Base-by-base conservation (phyloP, 1,140 invertebrate genomes). In the Periplaneta americana region DNA sequence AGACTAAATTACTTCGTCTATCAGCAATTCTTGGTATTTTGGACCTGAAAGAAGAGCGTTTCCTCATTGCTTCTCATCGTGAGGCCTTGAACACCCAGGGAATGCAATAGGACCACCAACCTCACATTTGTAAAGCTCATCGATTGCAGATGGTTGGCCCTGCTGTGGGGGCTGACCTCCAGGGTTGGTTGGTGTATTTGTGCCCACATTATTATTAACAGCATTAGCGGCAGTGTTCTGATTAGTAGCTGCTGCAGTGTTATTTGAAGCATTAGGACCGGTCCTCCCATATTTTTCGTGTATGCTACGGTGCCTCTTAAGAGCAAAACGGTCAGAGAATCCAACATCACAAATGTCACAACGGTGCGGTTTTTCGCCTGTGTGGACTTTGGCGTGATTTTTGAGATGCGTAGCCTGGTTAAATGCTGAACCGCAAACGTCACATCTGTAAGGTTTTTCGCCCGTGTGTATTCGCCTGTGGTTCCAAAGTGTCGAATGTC, bases 391-490 rank as follows among this genome's bases (percentile, higher is more conserved):
- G 31, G 94, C 94, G 84, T 96, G 95, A 88, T 96, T 96, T 86
- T 96, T 96, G 34, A 96, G 88, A 88, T 96, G 95, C n/a, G 95
- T 95, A 1, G 95, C 95, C 88, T 96, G 95, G 87, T 95, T 96
- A 85, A 96, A 96, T 34, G 94, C 94, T 10, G 94, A 95, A 2
- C 94, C 94, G 85, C 95, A 96, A 37, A 94, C 94, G 79, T 95
- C 94, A 88, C 95, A 96, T 83, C 92, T 92, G 85, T 96, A 96
- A 15, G 96, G 96, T 87, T 97, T 96, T 89, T 97, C 96, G 28
- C 96, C 96, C 6, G 97, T 99, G 87, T 99, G 98, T 83, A 99
- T 98, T 81, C 97, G 92, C 74, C 96, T 91, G 87, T 98, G 97
- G 87, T 96, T 97, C 94, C 95, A 96, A 57, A 97, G 88, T 1